These are phyloP conservation scores for Hydropsyche tenuis DNA, from an alignment of 1,140 invertebrate genomes.

Conservation along the genomic window DNA sequence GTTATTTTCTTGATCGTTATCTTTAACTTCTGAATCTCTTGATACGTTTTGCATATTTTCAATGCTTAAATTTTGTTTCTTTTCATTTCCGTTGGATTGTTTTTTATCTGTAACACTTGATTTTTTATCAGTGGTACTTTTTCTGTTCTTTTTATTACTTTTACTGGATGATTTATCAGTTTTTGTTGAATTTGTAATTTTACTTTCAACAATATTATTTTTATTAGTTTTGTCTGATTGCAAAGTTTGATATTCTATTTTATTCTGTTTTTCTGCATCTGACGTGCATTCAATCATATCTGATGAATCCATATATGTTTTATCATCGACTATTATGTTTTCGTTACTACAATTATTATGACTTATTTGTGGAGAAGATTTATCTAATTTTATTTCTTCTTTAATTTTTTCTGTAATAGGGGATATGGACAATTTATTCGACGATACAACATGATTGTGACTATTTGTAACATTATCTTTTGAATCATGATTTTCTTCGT, in stretches of 20 bases:
- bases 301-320: neutral
- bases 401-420: constrained; percentile 37
- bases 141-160: constrained; percentile 35
- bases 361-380: neutral
- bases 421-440: constrained; percentile 31
- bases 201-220: neutral
- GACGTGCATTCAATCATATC: neutral
- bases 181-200: constrained; percentile 23
- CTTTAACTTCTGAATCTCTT: neutral
- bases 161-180: constrained; percentile 21
- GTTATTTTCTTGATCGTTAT: neutral
- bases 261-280: neutral
- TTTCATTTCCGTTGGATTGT: neutral
- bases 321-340: neutral
- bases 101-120: neutral
- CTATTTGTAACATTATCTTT: neutral
- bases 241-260: neutral
- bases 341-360: neutral
- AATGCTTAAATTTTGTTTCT: neutral
- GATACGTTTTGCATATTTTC: neutral
- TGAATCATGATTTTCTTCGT: constrained; percentile 30
- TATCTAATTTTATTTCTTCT: constrained; percentile 38
- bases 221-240: neutral
- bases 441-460: neutral
- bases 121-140: constrained; percentile 22